Conservation (phyloP, 2,888 invertebrate species). For the Microplitis deprimator region DNA sequence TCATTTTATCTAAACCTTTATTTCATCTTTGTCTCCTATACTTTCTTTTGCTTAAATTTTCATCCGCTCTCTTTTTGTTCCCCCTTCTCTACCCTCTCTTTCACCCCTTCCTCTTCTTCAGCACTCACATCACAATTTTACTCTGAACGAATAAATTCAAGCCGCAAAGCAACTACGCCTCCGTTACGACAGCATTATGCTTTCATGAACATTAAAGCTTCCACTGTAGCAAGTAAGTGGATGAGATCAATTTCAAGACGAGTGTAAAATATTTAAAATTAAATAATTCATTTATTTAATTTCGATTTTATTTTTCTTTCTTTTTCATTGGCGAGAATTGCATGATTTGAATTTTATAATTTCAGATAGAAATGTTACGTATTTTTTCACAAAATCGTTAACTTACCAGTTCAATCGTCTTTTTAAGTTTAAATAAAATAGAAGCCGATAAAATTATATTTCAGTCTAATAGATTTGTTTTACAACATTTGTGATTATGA, state of each 20-base stretch:
- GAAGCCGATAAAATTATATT: no score
- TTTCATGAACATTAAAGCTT: conserved; percentile 54
- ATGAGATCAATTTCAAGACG: conserved; percentile 50
- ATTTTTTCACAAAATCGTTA: no score
- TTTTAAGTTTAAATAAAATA: no score
- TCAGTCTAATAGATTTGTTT: no score
- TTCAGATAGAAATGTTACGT: no score
- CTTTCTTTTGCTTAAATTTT: background rate
- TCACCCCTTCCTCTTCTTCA: conserved; percentile 17
- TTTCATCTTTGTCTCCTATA: background rate
- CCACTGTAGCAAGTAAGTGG: conserved; percentile 48
- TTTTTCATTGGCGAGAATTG: background rate
- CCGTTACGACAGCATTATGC: conserved; percentile 52
- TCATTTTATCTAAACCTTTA: background rate
- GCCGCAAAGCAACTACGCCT: conserved; percentile 41
- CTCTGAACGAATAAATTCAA: conserved; percentile 46
- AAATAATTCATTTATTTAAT: conserved; percentile 28
- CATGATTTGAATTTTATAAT: no score
- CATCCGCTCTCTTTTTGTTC: background rate
- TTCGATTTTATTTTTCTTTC: conserved; percentile 17
- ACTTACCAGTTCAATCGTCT: no score
- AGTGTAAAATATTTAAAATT: conserved; percentile 37
- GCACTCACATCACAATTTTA: conserved; percentile 47
- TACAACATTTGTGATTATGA: no score
- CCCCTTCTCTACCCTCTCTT: conserved; percentile 6